Percentiles rank a stretch among this genome's conserved stretches.
These are phyloP conservation scores for Batillaria attramentaria DNA, from an alignment of 1,140 invertebrate species.

Conservation along the genomic window DNA sequence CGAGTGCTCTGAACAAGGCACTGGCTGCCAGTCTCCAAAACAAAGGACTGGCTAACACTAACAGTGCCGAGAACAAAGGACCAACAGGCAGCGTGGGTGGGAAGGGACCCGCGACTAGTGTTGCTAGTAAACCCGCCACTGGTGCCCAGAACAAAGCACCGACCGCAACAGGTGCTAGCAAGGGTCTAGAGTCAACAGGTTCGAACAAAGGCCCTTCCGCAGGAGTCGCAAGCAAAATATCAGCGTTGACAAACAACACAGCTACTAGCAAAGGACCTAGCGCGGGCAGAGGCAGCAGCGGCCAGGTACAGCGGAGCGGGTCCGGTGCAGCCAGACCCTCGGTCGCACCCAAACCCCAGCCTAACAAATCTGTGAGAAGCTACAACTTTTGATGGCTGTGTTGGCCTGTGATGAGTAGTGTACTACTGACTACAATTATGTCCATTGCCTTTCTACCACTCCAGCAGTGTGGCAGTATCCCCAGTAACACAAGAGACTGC, in stretches of 20 bases:
- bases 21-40: too few relatives aligned
- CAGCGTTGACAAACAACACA: background rate
- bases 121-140: background rate
- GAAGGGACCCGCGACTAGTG: background rate
- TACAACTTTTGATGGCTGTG: slow-evolving; percentile 26
- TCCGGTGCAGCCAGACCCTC: slow-evolving; percentile 11
- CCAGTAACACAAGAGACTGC: too few relatives aligned
- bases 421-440: too few relatives aligned
- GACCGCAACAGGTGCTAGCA: background rate
- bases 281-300: background rate
- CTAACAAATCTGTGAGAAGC: slow-evolving; percentile 21
- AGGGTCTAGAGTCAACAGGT: background rate
- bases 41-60: too few relatives aligned
- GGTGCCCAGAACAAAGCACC: background rate
- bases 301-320: background rate
- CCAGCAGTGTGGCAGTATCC: too few relatives aligned
- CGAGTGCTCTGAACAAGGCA: too few relatives aligned
- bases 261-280: background rate
- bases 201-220: background rate
- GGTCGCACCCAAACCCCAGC: slow-evolving; percentile 16
- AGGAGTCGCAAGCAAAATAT: background rate
- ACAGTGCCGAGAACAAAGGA: background rate
- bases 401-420: too few relatives aligned
- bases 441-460: too few relatives aligned
- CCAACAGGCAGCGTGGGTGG: background rate